Conservation (phyloP, 2,888 invertebrate species). For the Cheiracanthium punctorium region DNA sequence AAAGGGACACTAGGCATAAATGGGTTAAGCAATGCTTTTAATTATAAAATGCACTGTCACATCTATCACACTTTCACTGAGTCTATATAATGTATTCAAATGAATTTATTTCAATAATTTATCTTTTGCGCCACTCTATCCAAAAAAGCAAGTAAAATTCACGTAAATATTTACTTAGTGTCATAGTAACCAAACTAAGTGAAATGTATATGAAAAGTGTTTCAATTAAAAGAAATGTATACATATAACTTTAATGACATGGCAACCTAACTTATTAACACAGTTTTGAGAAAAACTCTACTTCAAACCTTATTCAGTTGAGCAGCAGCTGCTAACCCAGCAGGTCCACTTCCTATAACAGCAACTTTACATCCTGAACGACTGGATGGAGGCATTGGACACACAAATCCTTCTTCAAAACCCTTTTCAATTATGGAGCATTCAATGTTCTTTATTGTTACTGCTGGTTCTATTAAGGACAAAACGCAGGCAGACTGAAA, state of each 20-base stretch:
- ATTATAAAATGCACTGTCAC: too few relatives aligned
- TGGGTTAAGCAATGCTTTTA: too few relatives aligned
- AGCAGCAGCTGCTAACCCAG: conserved; percentile 95
- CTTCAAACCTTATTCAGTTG: conserved; percentile 88
- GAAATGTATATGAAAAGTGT: neutral
- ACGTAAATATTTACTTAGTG: too few relatives aligned
- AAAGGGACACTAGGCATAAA: too few relatives aligned
- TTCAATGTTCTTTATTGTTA: conserved; percentile 99
- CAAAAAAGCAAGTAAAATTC: too few relatives aligned
- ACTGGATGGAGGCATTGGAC: conserved; percentile 84
- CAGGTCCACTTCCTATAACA: conserved; percentile 92
- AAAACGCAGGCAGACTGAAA: conserved; percentile 91
- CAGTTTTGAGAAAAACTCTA: neutral
- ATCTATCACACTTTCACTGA: too few relatives aligned
- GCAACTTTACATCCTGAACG: conserved; percentile 90
- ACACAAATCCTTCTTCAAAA: conserved; percentile 96
- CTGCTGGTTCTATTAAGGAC: conserved; percentile 95
- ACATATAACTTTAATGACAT: neutral
- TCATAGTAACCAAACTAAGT: too few relatives aligned
- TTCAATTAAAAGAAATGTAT: neutral
- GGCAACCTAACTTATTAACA: too few relatives aligned
- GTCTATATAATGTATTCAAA: too few relatives aligned
- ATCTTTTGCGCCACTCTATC: too few relatives aligned
- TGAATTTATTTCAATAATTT: too few relatives aligned
- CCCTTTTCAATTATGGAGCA: conserved; percentile 99